Conservation (phyloP, 2,888 invertebrate genomes). For the Pristionchus entomophagus region DNA sequence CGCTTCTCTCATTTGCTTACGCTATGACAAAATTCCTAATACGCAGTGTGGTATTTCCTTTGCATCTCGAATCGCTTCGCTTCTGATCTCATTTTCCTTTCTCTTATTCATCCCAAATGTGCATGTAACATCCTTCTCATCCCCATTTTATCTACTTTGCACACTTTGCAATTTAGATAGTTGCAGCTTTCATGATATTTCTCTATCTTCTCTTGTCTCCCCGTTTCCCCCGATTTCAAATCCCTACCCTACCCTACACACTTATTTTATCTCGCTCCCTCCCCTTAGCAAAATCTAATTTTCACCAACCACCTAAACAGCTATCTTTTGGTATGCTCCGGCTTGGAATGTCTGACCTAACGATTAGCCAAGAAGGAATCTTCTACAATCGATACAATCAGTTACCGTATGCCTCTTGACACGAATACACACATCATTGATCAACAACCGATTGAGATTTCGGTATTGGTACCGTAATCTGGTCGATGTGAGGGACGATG, state of each 20-base stretch:
- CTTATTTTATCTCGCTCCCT: constrained; percentile 34
- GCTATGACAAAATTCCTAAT: background rate
- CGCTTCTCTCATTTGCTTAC: background rate
- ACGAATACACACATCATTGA: constrained; percentile 23
- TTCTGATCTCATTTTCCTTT: background rate
- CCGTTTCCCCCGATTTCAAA: background rate
- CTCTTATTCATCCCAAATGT: background rate
- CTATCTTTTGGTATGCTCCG: background rate
- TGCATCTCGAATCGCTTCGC: constrained; percentile 18
- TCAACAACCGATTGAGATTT: background rate
- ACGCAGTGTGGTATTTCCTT: background rate
- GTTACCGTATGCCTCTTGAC: constrained; percentile 13
- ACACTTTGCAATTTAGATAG: constrained; percentile 17
- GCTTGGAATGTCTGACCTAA: constrained; percentile 2
- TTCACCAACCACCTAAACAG: background rate
- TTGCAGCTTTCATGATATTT: background rate
- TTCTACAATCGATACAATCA: background rate
- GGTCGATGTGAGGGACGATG: background rate
- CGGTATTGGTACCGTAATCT: background rate
- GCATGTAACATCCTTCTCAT: background rate
- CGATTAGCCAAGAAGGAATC: constrained; percentile 12
- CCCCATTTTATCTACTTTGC: background rate
- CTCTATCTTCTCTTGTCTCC: constrained; percentile 3
- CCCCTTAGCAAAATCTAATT: constrained; percentile 20
- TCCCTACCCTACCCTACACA: background rate